Percentiles rank a stretch among this genome's conserved stretches.
phyloP scores from a whole-genome alignment of 2,888 invertebrate genomes.

The Ferdinandea cuprea region DNA sequence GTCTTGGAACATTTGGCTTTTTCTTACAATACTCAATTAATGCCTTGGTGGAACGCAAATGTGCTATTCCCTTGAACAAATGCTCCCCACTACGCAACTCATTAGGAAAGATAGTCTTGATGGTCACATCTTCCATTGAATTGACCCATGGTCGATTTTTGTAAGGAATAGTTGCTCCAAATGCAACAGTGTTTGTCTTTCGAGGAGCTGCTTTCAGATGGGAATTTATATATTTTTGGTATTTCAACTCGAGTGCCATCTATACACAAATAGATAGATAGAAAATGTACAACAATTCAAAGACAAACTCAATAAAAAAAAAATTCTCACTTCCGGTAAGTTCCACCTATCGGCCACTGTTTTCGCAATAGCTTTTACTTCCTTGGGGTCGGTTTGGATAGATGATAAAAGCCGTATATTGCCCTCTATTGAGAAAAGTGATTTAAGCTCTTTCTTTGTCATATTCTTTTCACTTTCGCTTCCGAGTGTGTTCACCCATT shows the following conservation, averaged over 20 bases:
- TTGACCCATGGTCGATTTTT: constrained; percentile 79
- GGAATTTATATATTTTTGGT: constrained; percentile 79
- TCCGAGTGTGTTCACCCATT: constrained; percentile 81
- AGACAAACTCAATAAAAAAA: not conserved
- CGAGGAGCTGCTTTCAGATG: constrained; percentile 75
- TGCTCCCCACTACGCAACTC: constrained; percentile 80
- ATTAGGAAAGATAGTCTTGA: constrained; percentile 80
- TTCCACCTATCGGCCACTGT: constrained; percentile 81
- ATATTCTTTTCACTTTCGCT: constrained; percentile 78
- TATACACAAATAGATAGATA: constrained; percentile 47
- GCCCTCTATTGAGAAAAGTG: constrained; percentile 81
- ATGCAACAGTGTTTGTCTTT: constrained; percentile 79
- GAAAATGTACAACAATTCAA: too few relatives aligned
- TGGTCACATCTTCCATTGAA: constrained; percentile 76
- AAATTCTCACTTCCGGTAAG: constrained; percentile 79
- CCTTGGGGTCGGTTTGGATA: constrained; percentile 81
- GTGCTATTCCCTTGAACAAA: constrained; percentile 82
- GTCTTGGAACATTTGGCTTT: constrained; percentile 78
- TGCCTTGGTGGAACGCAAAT: constrained; percentile 80
- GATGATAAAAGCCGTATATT: constrained; percentile 80
- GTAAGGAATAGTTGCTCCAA: constrained; percentile 81
- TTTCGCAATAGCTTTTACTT: constrained; percentile 81
- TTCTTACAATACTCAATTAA: constrained; percentile 79
- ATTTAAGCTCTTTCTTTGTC: constrained; percentile 80
- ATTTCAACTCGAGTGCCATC: constrained; percentile 82